Evolutionary conservation across 2,113 vertebrate species (phyloP), one percentile per base, ranked within the genome.

Genomic region (Laterallus jamaicensis): DNA sequence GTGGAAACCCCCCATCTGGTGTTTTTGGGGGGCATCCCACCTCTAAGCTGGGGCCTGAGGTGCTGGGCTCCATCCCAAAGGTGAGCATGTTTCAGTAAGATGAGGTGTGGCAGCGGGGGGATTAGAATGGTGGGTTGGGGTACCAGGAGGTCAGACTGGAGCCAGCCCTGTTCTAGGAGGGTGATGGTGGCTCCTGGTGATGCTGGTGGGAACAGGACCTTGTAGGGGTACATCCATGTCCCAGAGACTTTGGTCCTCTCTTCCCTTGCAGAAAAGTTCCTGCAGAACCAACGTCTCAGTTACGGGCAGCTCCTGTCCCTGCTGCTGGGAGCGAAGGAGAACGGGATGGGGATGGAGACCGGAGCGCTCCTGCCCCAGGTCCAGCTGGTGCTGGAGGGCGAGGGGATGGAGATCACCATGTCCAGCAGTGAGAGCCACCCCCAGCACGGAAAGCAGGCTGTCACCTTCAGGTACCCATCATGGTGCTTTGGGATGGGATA

Each of bases 231-330:
- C 6, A 14, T 58, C 19, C 49, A 22, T 49, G 21, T 49, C 10
- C 24, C 50, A 26, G 25, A 70, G 66, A 14, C 22, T 73, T 40
- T 70, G 37, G 11, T 88, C 5, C 42, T 86, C 64, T 96, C 15
- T 81, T 12, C 10, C 4, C 5, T 82, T 21, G 0, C 94, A 99
- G 99, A 97, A 80, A 99, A 98, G 92, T 99, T 99, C 95, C 98
- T 99, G 94, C 98, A 98, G 88, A 96, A 98, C 92, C 98, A 98
- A 92, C 93, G 77, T 78, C 86, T 98, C 96, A 99, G 99, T 97
- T 99, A 99, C 0, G 98, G 98, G 78, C 99, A 98, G 96, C 91
- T 96, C 77, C 98, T 99, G 91, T 97, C 97, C 17, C 88, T 99
- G 96, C 97, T 97, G 84, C 98, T 99, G 97, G 82, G 79, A 59